Evolutionary conservation across 2,888 invertebrate genomes (phyloP).

Genomic region (Apotomis betuletana): DNA sequence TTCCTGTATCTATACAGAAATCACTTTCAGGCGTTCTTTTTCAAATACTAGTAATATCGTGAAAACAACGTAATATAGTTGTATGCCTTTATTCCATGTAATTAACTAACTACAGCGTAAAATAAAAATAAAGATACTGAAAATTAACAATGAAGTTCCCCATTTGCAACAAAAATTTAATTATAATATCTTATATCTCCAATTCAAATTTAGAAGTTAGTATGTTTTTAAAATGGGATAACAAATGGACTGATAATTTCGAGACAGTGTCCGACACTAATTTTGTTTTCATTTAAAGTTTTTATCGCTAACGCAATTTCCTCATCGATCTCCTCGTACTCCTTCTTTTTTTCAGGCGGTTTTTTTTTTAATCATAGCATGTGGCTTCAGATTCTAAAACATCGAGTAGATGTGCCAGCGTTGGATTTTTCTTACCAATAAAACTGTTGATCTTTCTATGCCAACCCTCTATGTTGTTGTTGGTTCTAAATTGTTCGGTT

Average conservation of each 20-base stretch:
- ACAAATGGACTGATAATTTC: conserved; percentile 2
- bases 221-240: too few species aligned
- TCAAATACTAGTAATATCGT: too few species aligned
- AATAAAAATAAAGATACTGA: too few species aligned
- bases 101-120: too few species aligned
- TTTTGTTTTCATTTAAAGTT: not conserved
- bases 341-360: not conserved
- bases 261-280: conserved; percentile 3
- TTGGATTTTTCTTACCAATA: conserved; percentile 6
- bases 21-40: too few species aligned
- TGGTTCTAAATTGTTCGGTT: conserved; percentile 8
- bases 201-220: too few species aligned
- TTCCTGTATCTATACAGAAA: too few species aligned
- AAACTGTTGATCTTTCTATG: conserved; percentile 14
- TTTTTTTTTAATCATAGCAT: conserved; percentile 11
- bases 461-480: conserved; percentile 3
- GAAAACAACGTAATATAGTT: too few species aligned
- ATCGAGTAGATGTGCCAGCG: conserved; percentile 5
- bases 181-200: too few species aligned
- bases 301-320: conserved; percentile 12
- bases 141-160: too few species aligned
- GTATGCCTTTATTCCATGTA: too few species aligned
- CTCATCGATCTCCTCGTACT: conserved; percentile 12
- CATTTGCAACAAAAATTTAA: too few species aligned
- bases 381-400: conserved; percentile 9